Conservation (phyloP, 2,888 invertebrate species). For the Philopedon plagiatum region DNA sequence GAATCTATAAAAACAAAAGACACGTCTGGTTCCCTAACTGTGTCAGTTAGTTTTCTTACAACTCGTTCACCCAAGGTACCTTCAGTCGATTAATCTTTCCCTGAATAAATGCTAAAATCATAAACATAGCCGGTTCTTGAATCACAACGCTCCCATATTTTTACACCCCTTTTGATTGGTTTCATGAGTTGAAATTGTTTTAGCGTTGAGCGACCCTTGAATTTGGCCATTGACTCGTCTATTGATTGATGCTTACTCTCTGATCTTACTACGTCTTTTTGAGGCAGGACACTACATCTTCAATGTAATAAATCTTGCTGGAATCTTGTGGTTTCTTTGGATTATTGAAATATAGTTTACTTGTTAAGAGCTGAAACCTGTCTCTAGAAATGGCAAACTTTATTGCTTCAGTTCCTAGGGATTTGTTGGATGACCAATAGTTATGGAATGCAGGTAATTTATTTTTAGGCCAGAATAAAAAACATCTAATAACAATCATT, state of each 20-base stretch:
- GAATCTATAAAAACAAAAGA: neutral
- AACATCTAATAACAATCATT: slow-evolving; percentile 21
- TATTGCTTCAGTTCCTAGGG: slow-evolving; percentile 26
- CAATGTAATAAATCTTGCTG: slow-evolving; percentile 27
- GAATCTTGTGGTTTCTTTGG: slow-evolving; percentile 27
- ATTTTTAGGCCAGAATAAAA: slow-evolving; percentile 24
- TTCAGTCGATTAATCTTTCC: slow-evolving; percentile 38
- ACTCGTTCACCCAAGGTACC: slow-evolving; percentile 1
- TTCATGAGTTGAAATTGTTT: slow-evolving; percentile 48
- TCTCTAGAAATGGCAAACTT: slow-evolving; percentile 23
- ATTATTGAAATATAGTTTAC: slow-evolving; percentile 22
- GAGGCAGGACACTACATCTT: slow-evolving; percentile 30
- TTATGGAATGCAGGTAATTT: slow-evolving; percentile 12
- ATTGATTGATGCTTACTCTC: slow-evolving; percentile 34
- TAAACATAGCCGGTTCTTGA: slow-evolving; percentile 46
- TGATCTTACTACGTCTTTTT: slow-evolving; percentile 23
- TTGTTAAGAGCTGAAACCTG: slow-evolving; percentile 22
- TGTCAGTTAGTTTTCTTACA: neutral
- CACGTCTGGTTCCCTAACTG: neutral
- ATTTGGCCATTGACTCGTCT: slow-evolving; percentile 45
- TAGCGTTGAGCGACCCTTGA: slow-evolving; percentile 44
- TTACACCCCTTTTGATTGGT: slow-evolving; percentile 51
- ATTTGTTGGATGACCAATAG: slow-evolving; percentile 29
- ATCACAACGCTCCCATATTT: slow-evolving; percentile 46
- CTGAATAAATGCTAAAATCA: slow-evolving; percentile 47